Evolutionary conservation across 2,888 invertebrate species (phyloP).

Genomic region (Drosophila greeni): DNA sequence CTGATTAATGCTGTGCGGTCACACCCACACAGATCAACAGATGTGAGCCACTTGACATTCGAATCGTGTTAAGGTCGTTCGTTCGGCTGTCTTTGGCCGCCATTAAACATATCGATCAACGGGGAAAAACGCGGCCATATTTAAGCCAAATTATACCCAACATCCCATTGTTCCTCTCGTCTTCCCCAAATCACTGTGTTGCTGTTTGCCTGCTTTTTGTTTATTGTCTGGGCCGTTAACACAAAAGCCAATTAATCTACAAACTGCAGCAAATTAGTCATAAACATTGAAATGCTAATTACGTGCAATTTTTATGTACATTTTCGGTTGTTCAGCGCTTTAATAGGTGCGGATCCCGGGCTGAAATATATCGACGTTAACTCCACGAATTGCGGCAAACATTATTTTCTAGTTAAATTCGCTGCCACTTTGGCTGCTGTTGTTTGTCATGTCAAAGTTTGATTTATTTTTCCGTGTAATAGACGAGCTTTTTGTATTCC

Average conservation of each 20-base stretch:
- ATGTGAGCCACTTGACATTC: constrained; percentile 27
- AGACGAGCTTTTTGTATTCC: constrained; percentile 54
- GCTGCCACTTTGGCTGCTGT: constrained; percentile 34
- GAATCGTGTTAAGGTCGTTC: constrained; percentile 29
- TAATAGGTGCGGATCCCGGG: constrained; percentile 43
- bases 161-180: background rate
- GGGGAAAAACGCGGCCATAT: constrained; percentile 17
- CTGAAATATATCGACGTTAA: constrained; percentile 6
- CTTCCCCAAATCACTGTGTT: constrained; percentile 20
- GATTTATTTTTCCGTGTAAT: constrained; percentile 65
- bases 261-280: constrained; percentile 63
- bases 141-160: constrained; percentile 16
- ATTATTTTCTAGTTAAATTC: constrained; percentile 33
- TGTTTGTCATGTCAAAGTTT: constrained; percentile 64
- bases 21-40: constrained; percentile 22
- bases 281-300: constrained; percentile 67
- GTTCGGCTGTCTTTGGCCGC: constrained; percentile 11
- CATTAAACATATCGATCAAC: constrained; percentile 26
- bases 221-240: constrained; percentile 53
- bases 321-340: constrained; percentile 52
- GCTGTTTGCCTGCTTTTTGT: constrained; percentile 19
- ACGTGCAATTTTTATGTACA: constrained; percentile 52
- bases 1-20: constrained; percentile 32
- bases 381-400: constrained; percentile 36
- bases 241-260: constrained; percentile 64